A percentile compares a stretch with the other conserved stretches of the same genome.
Conservation (phyloP, 2,113 vertebrate species). For the Pluvialis apricaria region DNA sequence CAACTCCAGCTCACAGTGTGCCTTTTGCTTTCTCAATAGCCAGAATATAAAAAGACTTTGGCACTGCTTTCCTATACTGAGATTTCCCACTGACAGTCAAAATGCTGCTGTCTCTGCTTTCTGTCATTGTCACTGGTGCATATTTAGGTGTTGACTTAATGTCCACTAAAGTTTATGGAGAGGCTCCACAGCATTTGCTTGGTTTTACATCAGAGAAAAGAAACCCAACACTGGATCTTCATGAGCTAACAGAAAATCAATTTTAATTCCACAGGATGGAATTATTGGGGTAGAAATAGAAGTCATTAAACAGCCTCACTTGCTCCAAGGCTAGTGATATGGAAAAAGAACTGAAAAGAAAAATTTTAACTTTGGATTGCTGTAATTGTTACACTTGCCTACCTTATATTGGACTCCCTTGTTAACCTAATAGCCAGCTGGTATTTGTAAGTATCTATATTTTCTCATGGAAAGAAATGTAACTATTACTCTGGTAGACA, state of each 20-base stretch:
- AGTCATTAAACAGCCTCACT: slow-evolving; percentile 3
- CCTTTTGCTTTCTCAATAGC: not conserved
- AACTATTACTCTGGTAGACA: not conserved
- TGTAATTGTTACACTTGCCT: not conserved
- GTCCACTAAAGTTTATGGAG: not conserved
- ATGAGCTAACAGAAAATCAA: slow-evolving; percentile 70
- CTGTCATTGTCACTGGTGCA: not conserved
- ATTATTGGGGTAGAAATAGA: slow-evolving; percentile 65
- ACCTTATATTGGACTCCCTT: not conserved
- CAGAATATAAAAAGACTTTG: not conserved
- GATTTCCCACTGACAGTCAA: not conserved
- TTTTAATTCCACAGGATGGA: slow-evolving; percentile 64
- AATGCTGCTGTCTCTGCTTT: not conserved
- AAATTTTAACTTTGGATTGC: not conserved
- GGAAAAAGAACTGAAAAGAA: not conserved
- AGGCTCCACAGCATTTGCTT: not conserved
- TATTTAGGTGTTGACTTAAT: not conserved
- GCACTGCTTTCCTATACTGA: not conserved
- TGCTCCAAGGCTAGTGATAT: not conserved
- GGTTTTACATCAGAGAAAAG: slow-evolving; percentile 1
- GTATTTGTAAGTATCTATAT: not conserved
- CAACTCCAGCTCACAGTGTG: not conserved
- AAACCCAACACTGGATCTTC: slow-evolving; percentile 39
- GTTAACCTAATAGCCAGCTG: slow-evolving; percentile 2
- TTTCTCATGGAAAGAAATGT: not conserved